These are phyloP conservation scores for Leucoraja erinaceus DNA, from an alignment of 2,113 vertebrate species.

Conservation along the genomic window DNA sequence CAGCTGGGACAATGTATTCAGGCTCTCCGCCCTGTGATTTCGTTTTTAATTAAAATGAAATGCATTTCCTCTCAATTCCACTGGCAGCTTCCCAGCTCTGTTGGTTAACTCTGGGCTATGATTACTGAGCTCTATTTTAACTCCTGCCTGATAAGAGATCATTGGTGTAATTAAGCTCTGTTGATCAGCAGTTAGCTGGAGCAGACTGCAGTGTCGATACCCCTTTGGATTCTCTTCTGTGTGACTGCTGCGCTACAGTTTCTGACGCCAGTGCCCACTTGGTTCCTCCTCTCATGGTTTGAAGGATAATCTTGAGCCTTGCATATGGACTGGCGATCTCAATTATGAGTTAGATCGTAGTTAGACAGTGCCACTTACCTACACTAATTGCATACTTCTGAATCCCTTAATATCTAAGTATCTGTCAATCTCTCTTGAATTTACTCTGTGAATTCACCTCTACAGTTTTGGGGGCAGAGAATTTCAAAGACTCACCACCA, in stretches of 20 bases:
- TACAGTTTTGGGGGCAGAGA: too few species aligned
- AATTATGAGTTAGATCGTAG: not conserved
- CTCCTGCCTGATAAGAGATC: not conserved
- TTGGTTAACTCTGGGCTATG: not conserved
- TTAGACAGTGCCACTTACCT: too few species aligned
- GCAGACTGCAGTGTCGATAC: not conserved
- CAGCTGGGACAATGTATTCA: too few species aligned
- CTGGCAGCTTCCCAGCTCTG: not conserved
- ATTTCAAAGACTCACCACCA: too few species aligned
- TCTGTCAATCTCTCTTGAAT: too few species aligned
- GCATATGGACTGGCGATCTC: not conserved
- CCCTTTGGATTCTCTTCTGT: not conserved
- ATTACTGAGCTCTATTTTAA: not conserved
- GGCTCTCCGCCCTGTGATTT: not conserved
- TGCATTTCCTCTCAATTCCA: slow-evolving; percentile 8
- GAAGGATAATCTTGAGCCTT: not conserved
- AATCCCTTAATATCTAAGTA: too few species aligned
- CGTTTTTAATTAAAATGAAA: slow-evolving; percentile 2
- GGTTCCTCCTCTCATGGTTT: not conserved
- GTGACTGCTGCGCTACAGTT: not conserved
- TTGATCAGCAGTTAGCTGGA: slow-evolving; percentile 20
- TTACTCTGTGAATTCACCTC: too few species aligned
- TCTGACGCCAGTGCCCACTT: not conserved
- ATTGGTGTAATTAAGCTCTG: not conserved
- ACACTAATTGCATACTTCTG: too few species aligned